Conservation (phyloP, 2,113 vertebrate genomes). For the Aptenodytes patagonicus region DNA sequence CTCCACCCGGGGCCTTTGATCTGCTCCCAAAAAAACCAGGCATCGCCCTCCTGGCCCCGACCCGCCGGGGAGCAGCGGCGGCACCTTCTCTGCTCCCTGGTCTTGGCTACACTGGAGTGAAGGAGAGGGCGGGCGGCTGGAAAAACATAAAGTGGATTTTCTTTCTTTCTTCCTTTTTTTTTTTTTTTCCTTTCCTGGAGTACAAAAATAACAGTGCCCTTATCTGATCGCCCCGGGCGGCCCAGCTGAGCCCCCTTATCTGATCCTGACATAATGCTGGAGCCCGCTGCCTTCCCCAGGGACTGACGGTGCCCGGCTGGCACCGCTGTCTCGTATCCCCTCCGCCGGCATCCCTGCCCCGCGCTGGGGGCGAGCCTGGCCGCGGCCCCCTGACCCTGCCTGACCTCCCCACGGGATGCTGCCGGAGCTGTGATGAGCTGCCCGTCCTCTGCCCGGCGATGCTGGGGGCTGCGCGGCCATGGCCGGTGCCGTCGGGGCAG, state of each 20-base stretch:
- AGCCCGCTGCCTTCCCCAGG: slow-evolving; percentile 55
- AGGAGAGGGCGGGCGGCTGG: neutral
- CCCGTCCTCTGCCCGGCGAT: neutral
- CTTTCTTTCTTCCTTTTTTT: slow-evolving; percentile 57
- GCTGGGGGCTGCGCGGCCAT: neutral
- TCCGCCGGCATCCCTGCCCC: neutral
- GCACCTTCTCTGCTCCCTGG: slow-evolving; percentile 33
- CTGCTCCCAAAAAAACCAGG: neutral
- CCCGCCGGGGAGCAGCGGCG: neutral
- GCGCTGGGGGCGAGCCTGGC: fast-evolving
- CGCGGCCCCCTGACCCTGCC: neutral
- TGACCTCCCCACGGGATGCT: neutral
- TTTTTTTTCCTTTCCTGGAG: slow-evolving; percentile 66
- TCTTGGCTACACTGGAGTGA: neutral
- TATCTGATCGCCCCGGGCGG: slow-evolving; percentile 74
- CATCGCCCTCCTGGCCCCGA: neutral
- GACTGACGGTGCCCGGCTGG: slow-evolving; percentile 11
- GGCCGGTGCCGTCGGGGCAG: neutral
- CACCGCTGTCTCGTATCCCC: neutral
- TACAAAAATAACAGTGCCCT: slow-evolving; percentile 76
- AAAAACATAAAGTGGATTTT: slow-evolving; percentile 49
- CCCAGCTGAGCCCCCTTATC: slow-evolving; percentile 70
- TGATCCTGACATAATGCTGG: slow-evolving; percentile 78
- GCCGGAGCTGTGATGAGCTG: neutral
- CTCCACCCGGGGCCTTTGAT: neutral